Evolutionary conservation across 2,113 vertebrate species (phyloP).

Genomic region (Oostethus manadensis): DNA sequence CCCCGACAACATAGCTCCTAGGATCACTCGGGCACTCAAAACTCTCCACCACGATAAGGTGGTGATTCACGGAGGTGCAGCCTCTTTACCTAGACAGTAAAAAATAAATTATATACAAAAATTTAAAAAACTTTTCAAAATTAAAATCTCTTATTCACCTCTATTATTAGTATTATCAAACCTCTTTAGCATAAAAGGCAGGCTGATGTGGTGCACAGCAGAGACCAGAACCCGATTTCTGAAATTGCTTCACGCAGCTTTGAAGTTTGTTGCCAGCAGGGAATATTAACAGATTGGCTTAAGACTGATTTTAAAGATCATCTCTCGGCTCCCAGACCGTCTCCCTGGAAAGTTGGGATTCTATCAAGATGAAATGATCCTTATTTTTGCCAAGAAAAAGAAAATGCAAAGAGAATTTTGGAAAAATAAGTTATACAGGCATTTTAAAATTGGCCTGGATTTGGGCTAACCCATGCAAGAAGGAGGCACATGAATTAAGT

Average conservation of each 20-base stretch:
- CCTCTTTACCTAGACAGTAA: too few species aligned
- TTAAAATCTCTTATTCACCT: too few species aligned
- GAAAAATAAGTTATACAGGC: slow-evolving; percentile 28
- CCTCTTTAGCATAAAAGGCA: too few species aligned
- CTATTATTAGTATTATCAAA: too few species aligned
- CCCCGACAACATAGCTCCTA: too few species aligned
- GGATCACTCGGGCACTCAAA: too few species aligned
- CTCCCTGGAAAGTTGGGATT: too few species aligned
- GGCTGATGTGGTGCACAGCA: not conserved
- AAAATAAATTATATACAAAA: too few species aligned
- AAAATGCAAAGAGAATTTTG: slow-evolving; percentile 14
- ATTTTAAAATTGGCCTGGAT: slow-evolving; percentile 27
- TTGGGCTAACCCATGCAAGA: slow-evolving; percentile 52
- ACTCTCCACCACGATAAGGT: too few species aligned
- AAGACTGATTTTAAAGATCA: slow-evolving; percentile 18
- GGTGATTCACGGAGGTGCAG: too few species aligned
- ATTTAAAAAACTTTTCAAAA: too few species aligned
- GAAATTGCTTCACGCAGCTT: slow-evolving; percentile 38
- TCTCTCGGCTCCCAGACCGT: not conserved
- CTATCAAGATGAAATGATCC: not conserved
- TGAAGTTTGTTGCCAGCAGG: slow-evolving; percentile 28
- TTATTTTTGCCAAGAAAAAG: not conserved
- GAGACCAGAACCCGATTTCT: slow-evolving; percentile 32
- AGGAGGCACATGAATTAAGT: slow-evolving; percentile 59
- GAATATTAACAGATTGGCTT: slow-evolving; percentile 28